Percentiles rank a stretch among this genome's conserved stretches.
These are phyloP conservation scores for Odontocerum albicorne DNA, from an alignment of 2,888 invertebrate genomes.

Conservation along the genomic window DNA sequence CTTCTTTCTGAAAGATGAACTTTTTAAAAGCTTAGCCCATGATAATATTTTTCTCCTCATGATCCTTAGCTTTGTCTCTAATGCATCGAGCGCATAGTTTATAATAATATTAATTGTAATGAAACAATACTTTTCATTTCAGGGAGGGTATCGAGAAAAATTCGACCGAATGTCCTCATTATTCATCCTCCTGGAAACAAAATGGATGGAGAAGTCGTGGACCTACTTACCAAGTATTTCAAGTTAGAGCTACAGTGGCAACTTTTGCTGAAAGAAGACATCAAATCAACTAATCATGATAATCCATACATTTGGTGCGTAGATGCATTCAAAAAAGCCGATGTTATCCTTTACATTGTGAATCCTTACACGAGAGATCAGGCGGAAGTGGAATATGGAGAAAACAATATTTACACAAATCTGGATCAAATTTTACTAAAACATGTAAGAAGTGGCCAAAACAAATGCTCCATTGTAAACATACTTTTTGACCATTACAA, in stretches of 20 bases:
- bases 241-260: constrained; percentile 23
- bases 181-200: constrained; percentile 27
- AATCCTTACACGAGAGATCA: constrained; percentile 16
- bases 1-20: too few species aligned
- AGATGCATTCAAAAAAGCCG: constrained; percentile 24
- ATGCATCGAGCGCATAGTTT: too few species aligned
- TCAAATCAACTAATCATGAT: constrained; percentile 24
- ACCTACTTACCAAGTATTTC: constrained; percentile 23
- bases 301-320: constrained; percentile 34
- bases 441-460: constrained; percentile 15
- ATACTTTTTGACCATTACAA: constrained; percentile 23
- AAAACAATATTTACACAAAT: constrained; percentile 27
- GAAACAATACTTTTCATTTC: constrained; percentile 23
- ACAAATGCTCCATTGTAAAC: constrained; percentile 18
- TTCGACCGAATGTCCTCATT: constrained; percentile 24
- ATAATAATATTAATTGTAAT: too few species aligned
- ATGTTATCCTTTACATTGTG: constrained; percentile 27
- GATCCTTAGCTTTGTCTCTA: too few species aligned
- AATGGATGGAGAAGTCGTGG: constrained; percentile 18
- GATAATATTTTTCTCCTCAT: too few species aligned
- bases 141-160: constrained; percentile 21
- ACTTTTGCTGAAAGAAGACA: constrained; percentile 26
- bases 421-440: constrained; percentile 31
- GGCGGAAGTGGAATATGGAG: constrained; percentile 2
- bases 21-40: too few species aligned